Conservation (phyloP, 2,797 vertebrate species). For the Coregonus sp. region DNA sequence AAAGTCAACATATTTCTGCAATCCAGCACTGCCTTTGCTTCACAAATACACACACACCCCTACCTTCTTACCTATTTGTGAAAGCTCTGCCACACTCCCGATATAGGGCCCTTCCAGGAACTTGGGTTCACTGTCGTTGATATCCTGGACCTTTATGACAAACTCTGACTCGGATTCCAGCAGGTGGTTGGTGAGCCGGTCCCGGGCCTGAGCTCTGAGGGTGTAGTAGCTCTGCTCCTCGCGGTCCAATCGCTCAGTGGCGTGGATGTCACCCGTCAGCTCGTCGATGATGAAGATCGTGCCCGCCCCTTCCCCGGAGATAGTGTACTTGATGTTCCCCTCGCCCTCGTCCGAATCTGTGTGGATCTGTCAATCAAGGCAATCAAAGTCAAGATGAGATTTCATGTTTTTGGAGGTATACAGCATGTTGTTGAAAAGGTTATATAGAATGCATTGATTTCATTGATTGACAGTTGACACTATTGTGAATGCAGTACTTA, state of each 20-base stretch:
- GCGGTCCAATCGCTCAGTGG: slow-evolving; percentile 90
- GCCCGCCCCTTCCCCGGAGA: slow-evolving; percentile 94
- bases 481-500: neutral
- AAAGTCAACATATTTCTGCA: too few relatives aligned
- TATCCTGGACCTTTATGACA: slow-evolving; percentile 98
- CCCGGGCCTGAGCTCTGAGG: slow-evolving; percentile 88
- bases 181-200: slow-evolving; percentile 82
- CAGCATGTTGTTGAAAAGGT: neutral
- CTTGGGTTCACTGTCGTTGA: slow-evolving; percentile 97
- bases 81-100: slow-evolving; percentile 94
- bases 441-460: neutral
- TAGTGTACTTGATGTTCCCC: slow-evolving; percentile 97
- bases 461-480: neutral
- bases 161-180: slow-evolving; percentile 97
- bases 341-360: slow-evolving; percentile 96
- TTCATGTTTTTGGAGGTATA: neutral
- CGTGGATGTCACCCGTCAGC: slow-evolving; percentile 94
- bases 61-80: slow-evolving; percentile 83
- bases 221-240: slow-evolving; percentile 98
- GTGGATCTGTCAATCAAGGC: slow-evolving; percentile 84
- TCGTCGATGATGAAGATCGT: slow-evolving; percentile 97
- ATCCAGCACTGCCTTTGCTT: neutral
- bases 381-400: neutral
- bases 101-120: slow-evolving; percentile 96
- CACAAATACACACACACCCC: neutral